Evolutionary conservation across 2,888 invertebrate species (phyloP).

Genomic region (Lepidonotus clava): DNA sequence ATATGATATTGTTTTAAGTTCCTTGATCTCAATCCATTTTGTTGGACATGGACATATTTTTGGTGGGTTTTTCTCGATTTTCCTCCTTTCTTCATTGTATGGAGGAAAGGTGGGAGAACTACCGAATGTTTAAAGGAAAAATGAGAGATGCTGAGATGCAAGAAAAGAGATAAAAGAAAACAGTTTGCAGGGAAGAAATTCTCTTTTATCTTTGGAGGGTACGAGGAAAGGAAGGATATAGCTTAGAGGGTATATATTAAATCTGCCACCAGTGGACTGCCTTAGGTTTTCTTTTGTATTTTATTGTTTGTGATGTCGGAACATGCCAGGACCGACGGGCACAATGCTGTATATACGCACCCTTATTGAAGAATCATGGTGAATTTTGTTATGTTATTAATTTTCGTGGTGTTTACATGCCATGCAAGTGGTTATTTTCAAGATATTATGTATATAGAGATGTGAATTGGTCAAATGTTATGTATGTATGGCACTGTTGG

Average conservation of each 20-base stretch:
- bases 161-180: constrained; percentile 1
- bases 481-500: no score
- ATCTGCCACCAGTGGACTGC: not conserved
- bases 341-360: constrained; percentile 5
- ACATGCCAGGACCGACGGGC: not conserved
- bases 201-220: no score
- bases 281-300: not conserved
- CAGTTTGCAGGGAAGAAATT: not conserved
- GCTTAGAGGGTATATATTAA: no score
- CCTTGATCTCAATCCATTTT: not conserved
- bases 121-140: not conserved
- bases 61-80: not conserved
- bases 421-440: not conserved
- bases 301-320: not conserved
- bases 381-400: not conserved
- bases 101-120: no score
- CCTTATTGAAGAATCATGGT: not conserved
- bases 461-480: no score
- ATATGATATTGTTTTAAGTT: no score
- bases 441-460: constrained; percentile 7
- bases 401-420: not conserved
- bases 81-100: not conserved
- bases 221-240: no score
- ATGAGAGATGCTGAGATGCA: not conserved
- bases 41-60: not conserved